These are phyloP conservation scores for Diarsia mendica DNA, from an alignment of 2,888 invertebrate species.

Conservation along the genomic window DNA sequence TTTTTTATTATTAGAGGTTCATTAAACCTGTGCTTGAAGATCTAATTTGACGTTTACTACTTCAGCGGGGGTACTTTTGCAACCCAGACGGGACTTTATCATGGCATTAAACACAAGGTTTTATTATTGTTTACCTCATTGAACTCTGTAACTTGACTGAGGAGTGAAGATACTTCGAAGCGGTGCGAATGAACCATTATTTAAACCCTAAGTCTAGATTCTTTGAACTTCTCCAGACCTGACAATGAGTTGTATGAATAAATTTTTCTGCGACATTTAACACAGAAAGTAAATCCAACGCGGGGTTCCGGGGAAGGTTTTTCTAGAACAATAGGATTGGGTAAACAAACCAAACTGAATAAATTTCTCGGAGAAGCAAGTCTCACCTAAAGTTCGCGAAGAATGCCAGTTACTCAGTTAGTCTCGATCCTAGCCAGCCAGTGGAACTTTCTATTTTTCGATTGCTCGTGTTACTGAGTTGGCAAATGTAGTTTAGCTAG, in stretches of 20 bases:
- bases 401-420: slow-evolving; percentile 88
- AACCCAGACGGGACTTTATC: slow-evolving; percentile 28
- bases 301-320: slow-evolving; percentile 41
- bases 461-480: slow-evolving; percentile 88
- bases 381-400: slow-evolving; percentile 84
- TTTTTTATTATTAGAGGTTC: slow-evolving; percentile 9
- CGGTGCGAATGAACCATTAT: slow-evolving; percentile 33
- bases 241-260: slow-evolving; percentile 63
- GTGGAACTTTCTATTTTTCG: slow-evolving; percentile 88
- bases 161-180: slow-evolving; percentile 17
- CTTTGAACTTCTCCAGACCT: slow-evolving; percentile 41
- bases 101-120: slow-evolving; percentile 31
- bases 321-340: slow-evolving; percentile 70
- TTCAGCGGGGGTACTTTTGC: slow-evolving; percentile 20
- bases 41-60: slow-evolving; percentile 43
- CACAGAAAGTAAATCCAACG: slow-evolving; percentile 51
- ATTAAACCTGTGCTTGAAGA: slow-evolving; percentile 17
- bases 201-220: slow-evolving; percentile 51
- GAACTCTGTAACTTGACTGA: slow-evolving; percentile 16
- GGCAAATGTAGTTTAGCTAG: slow-evolving; percentile 84
- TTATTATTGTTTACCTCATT: slow-evolving; percentile 35
- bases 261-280: slow-evolving; percentile 62
- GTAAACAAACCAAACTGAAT: slow-evolving; percentile 80
- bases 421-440: slow-evolving; percentile 77
- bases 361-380: slow-evolving; percentile 79